Base-by-base conservation (phyloP, 1,140 invertebrate species). In the Metaphire vulgaris region DNA sequence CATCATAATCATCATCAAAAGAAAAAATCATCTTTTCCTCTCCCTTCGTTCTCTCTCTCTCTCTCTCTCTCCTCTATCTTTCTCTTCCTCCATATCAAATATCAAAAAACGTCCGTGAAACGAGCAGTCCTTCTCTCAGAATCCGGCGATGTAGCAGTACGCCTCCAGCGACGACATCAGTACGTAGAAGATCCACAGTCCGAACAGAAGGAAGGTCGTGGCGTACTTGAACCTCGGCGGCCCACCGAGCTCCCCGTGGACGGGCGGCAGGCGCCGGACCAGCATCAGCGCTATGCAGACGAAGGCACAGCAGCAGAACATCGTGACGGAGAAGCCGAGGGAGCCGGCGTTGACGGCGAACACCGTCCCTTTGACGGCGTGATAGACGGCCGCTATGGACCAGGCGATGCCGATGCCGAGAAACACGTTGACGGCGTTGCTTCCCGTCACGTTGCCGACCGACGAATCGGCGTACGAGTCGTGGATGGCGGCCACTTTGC, bases 401-500 rank as follows among this genome's bases (percentile, higher is more conserved):
- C 88, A 88, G 21, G 88, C 87, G 30, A 88, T 82, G 65, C 88
- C 88, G 77, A 88, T 88, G 89, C 77, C 90, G 16, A 91, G 86
- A 83, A 91, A 91, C 64, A 98, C 96, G 86, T 98, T 99, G 66
- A 99, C 97, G 73, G 96, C 97, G 87, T 99, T 99, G 84, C 95
- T 98, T 76, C 97, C 97, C 2, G 96, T 99, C 79, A 99, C 96
- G 87, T 99, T 99, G 68, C 97, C 97, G 14, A 99, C 92, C 71
- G 96, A 97, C 66, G 95, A 95, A 85, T 99, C 97, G n/a, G 97
- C 97, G 83, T 96, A 95, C 86, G 96, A 93, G 85, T 99, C 97
- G 85, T 98, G 94, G 76, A 96, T 91, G 33, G 97, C 96, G 68
- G 97, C 96, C 76, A 98, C 95, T 89, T 98, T 98, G 83, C 95